phyloP scores from a whole-genome alignment of 2,113 vertebrate genomes.

The Myotis brandtii region DNA sequence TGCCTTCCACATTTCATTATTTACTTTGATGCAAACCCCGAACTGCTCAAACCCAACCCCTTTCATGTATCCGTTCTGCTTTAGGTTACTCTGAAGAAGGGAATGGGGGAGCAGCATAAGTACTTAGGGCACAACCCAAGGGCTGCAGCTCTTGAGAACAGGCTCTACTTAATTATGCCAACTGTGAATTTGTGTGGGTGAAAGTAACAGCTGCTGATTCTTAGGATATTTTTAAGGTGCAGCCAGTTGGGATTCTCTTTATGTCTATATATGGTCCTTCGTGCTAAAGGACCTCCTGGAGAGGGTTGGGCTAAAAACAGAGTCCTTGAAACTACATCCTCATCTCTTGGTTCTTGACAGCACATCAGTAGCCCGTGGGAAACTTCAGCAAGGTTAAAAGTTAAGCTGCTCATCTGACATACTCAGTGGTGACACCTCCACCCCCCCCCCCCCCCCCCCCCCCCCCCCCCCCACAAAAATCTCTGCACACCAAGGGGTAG shows the following conservation, averaged over 20 bases:
- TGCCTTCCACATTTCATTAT: not conserved
- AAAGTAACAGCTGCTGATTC: slow-evolving; percentile 73
- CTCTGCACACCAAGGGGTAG: too few relatives aligned
- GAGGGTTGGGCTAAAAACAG: slow-evolving; percentile 61
- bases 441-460: not conserved
- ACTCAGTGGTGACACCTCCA: not conserved
- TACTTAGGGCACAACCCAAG: not conserved
- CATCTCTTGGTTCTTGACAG: slow-evolving; percentile 5
- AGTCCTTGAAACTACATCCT: slow-evolving; percentile 41
- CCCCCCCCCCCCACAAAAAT: too few relatives aligned
- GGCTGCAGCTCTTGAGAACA: slow-evolving; percentile 21
- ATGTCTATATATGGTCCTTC: slow-evolving; percentile 77
- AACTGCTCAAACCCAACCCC: not conserved
- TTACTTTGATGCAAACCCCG: not conserved
- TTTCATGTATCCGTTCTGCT: not conserved
- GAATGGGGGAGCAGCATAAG: not conserved
- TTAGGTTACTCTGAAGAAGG: slow-evolving; percentile 1
- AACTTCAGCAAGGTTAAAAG: slow-evolving; percentile 61
- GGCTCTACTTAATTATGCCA: slow-evolving; percentile 55
- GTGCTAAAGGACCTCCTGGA: slow-evolving; percentile 21
- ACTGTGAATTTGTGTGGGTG: slow-evolving; percentile 65
- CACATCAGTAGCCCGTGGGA: not conserved
- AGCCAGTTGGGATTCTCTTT: slow-evolving; percentile 54
- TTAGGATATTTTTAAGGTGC: slow-evolving; percentile 76
- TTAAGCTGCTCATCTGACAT: slow-evolving; percentile 39